phyloP scores from a whole-genome alignment of 1,140 invertebrate species.

The Euwallacea fornicatus region DNA sequence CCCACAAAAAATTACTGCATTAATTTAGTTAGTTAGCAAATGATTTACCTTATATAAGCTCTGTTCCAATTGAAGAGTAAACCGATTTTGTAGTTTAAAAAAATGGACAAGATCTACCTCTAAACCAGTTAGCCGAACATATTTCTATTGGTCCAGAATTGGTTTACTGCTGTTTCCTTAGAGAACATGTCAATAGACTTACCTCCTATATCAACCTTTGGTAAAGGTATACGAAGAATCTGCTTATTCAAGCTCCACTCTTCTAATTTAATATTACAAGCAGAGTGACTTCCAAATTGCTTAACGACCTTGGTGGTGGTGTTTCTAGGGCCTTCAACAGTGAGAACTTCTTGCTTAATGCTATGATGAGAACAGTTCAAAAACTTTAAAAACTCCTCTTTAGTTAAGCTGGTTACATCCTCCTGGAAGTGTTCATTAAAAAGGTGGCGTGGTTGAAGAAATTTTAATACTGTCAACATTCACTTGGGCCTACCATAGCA shows the following conservation, averaged over 20 bases:
- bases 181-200: not conserved
- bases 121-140: not conserved
- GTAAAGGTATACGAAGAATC: conserved; percentile 30
- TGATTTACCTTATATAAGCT: no score
- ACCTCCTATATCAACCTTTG: conserved; percentile 29
- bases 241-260: conserved; percentile 32
- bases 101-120: not conserved
- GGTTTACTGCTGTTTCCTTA: not conserved
- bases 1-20: no score
- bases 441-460: not conserved
- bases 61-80: not conserved
- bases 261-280: conserved; percentile 14
- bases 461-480: not conserved
- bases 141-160: no score
- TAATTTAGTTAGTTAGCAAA: no score
- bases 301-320: conserved; percentile 16
- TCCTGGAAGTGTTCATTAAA: conserved; percentile 20
- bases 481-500: conserved; percentile 19
- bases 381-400: conserved; percentile 36
- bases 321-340: conserved; percentile 19
- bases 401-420: conserved; percentile 33
- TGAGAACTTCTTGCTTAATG: conserved; percentile 5
- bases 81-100: not conserved
- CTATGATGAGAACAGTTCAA: conserved; percentile 29
- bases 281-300: conserved; percentile 19